phyloP scores from a whole-genome alignment of 2,113 vertebrate species.

The Ailurus styani region DNA sequence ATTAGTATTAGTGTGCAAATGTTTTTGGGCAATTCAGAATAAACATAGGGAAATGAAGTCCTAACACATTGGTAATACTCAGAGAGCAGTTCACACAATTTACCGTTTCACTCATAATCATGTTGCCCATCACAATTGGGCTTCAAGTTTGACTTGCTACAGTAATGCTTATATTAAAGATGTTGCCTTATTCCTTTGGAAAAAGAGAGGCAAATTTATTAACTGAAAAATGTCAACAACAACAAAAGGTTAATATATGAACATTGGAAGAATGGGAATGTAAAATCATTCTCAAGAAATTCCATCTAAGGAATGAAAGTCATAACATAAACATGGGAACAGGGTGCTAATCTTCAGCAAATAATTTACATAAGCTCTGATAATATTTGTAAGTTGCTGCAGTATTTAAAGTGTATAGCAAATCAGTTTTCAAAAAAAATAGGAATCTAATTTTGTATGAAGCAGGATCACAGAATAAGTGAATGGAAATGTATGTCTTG shows the following conservation, averaged over 20 bases:
- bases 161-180: background rate
- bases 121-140: background rate
- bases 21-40: background rate
- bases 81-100: background rate
- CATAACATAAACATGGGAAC: background rate
- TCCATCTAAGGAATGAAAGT: background rate
- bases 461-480: slow-evolving; percentile 25
- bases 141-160: background rate
- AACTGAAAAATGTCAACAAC: background rate
- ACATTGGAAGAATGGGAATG: background rate
- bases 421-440: background rate
- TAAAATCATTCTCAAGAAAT: background rate
- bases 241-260: background rate
- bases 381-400: slow-evolving; percentile 46
- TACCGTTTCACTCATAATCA: background rate
- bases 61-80: background rate
- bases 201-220: background rate
- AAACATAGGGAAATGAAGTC: background rate
- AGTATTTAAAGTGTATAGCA: slow-evolving; percentile 44
- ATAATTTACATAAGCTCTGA: slow-evolving; percentile 2
- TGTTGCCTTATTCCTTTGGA: background rate
- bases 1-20: background rate
- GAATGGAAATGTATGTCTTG: background rate
- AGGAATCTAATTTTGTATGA: slow-evolving; percentile 32
- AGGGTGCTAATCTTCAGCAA: background rate